These are phyloP conservation scores for Cardiocondyla obscurior DNA, from an alignment of 1,140 invertebrate genomes.

Conservation along the genomic window DNA sequence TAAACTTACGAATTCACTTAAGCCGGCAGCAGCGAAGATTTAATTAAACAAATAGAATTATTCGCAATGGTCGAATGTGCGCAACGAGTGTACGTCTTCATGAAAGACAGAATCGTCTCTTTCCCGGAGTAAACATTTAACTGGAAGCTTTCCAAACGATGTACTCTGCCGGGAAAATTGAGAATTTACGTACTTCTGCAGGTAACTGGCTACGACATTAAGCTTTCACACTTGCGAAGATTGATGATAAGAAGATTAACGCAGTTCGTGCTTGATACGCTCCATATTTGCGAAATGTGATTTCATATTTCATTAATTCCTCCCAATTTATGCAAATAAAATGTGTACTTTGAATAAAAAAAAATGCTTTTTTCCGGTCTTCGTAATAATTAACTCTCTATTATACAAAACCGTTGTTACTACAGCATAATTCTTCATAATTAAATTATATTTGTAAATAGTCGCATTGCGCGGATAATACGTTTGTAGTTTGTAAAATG, in stretches of 20 bases:
- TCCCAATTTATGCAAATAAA: not conserved
- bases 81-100: not conserved
- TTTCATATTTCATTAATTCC: too few relatives aligned
- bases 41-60: constrained; percentile 57
- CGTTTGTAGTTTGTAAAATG: constrained; percentile 20
- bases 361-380: too few relatives aligned
- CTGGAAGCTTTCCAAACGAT: constrained; percentile 47
- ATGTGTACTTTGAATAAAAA: not conserved
- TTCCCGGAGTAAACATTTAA: constrained; percentile 49
- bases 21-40: not conserved
- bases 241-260: constrained; percentile 53
- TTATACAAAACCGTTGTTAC: not conserved
- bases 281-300: not conserved
- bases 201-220: constrained; percentile 18
- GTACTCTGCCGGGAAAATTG: constrained; percentile 17
- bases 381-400: not conserved
- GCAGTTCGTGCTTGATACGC: not conserved
- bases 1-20: not conserved
- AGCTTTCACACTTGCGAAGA: not conserved
- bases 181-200: constrained; percentile 12
- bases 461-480: not conserved
- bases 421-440: not conserved
- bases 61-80: constrained; percentile 39
- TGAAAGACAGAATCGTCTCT: constrained; percentile 9
- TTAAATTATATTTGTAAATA: constrained; percentile 36